Conservation (phyloP, 2,797 vertebrate species). For the Mallotus villosus region DNA sequence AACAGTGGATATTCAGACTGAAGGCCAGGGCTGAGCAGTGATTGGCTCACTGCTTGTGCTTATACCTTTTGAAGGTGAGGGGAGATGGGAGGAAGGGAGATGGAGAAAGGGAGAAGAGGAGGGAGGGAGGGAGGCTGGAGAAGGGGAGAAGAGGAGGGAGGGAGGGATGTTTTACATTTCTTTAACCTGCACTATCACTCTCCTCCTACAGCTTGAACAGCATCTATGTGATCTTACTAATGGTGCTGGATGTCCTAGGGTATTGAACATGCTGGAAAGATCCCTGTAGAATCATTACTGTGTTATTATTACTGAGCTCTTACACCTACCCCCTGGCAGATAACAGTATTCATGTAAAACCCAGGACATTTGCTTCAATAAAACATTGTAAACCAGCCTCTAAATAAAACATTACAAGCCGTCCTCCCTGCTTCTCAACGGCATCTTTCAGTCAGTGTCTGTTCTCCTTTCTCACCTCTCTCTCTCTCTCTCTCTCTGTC, state of each 20-base stretch:
- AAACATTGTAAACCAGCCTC: slow-evolving; percentile 18
- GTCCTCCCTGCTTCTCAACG: neutral
- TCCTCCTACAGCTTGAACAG: no score
- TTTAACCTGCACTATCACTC: no score
- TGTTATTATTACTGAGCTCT: neutral
- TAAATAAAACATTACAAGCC: slow-evolving; percentile 19
- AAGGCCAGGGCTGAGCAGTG: neutral
- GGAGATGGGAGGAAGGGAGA: neutral
- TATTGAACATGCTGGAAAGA: no score
- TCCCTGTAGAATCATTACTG: no score
- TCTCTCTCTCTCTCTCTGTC: neutral
- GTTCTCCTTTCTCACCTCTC: neutral
- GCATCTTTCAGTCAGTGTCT: neutral
- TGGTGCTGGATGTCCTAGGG: no score
- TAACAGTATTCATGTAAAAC: neutral
- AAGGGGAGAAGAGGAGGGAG: no score
- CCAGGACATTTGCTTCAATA: neutral
- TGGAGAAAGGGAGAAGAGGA: neutral
- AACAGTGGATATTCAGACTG: neutral
- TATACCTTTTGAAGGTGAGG: neutral
- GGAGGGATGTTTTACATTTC: neutral
- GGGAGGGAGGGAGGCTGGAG: neutral
- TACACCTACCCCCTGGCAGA: neutral
- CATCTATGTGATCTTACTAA: no score
- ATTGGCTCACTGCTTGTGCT: neutral